Conservation (phyloP, 2,888 invertebrate species). For the Tuta absoluta region DNA sequence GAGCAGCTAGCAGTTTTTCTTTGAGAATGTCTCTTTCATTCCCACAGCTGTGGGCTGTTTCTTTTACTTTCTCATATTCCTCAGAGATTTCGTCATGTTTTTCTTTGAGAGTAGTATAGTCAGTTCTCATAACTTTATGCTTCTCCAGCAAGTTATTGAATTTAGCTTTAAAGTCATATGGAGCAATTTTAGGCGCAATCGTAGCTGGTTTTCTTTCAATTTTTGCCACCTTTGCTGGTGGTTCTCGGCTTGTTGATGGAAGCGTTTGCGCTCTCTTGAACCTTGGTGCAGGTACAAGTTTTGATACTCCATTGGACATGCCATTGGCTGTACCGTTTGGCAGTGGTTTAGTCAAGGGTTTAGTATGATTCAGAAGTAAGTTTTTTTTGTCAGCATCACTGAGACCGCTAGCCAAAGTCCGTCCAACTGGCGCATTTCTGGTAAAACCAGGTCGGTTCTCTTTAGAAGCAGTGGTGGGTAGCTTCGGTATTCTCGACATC, state of each 20-base stretch:
- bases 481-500: constrained; percentile 76
- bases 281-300: constrained; percentile 52
- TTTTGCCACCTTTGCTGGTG: constrained; percentile 61
- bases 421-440: constrained; percentile 50
- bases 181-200: constrained; percentile 79
- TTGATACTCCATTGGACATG: constrained; percentile 21
- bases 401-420: constrained; percentile 56
- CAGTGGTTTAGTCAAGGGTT: constrained; percentile 42
- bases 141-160: constrained; percentile 83
- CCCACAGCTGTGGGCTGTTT: constrained; percentile 55
- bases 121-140: constrained; percentile 77
- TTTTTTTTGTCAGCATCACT: constrained; percentile 71
- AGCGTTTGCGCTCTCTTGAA: constrained; percentile 65
- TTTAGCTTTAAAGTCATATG: constrained; percentile 85
- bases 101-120: constrained; percentile 75
- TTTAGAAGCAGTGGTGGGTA: constrained; percentile 58
- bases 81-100: constrained; percentile 76
- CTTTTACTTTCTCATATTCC: constrained; percentile 76
- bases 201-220: constrained; percentile 62
- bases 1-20: constrained; percentile 60
- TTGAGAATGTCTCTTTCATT: constrained; percentile 64
- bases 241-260: constrained; percentile 48
- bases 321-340: constrained; percentile 17
- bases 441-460: constrained; percentile 64
- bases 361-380: constrained; percentile 68